Evolutionary conservation across 1,140 invertebrate genomes (phyloP).

Genomic region (Battus philenor): DNA sequence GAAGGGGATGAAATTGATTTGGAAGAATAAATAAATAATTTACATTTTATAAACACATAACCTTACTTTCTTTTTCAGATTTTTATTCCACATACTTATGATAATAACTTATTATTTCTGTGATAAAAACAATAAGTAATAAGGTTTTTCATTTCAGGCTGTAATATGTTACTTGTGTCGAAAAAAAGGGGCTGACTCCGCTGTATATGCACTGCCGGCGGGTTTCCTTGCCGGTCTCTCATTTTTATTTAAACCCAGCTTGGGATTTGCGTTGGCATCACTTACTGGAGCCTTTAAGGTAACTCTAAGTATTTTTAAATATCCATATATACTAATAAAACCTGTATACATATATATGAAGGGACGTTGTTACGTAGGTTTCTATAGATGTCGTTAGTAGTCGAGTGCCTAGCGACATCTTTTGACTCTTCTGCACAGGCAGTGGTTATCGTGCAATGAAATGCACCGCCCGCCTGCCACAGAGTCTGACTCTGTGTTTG

Average conservation of each 20-base stretch:
- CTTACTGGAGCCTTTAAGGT: conserved; percentile 60
- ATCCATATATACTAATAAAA: neutral
- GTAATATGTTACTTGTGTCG: conserved; percentile 65
- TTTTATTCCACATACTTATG: too few species aligned
- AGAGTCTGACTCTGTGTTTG: too few species aligned
- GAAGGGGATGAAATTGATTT: too few species aligned
- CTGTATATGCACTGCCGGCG: conserved; percentile 62
- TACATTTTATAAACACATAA: too few species aligned
- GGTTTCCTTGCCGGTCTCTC: conserved; percentile 69
- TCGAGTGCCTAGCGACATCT: neutral
- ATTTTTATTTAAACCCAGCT: conserved; percentile 60
- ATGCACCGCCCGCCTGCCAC: too few species aligned
- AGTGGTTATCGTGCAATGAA: too few species aligned
- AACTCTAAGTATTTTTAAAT: conserved; percentile 2
- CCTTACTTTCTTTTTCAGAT: too few species aligned
- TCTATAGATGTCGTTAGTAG: neutral
- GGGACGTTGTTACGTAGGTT: neutral
- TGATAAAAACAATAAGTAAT: too few species aligned
- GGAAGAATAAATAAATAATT: too few species aligned
- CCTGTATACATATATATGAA: neutral
- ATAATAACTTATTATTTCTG: too few species aligned
- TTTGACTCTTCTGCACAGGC: too few species aligned
- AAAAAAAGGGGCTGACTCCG: conserved; percentile 53
- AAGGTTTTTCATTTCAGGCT: conserved; percentile 48
- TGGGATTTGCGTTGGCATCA: conserved; percentile 56